Percentiles rank a stretch among this genome's conserved stretches.
phyloP scores from a whole-genome alignment of 1,140 invertebrate species.

The Drosophila neocordata region DNA sequence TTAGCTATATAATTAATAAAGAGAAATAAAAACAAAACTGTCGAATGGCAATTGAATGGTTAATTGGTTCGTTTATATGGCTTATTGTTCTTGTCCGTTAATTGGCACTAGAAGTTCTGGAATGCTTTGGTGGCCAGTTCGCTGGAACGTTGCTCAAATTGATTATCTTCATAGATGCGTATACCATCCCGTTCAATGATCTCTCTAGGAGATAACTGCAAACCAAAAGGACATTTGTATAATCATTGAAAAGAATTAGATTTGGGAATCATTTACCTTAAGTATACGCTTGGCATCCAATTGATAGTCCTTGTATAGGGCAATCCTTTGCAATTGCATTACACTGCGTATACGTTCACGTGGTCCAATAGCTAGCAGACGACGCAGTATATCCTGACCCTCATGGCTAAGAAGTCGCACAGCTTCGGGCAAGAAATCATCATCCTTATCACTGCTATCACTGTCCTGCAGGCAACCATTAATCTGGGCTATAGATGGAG shows the following conservation, averaged over 20 bases:
- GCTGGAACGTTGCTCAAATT: slow-evolving; percentile 25
- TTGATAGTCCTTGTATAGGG: slow-evolving; percentile 84
- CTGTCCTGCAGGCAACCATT: slow-evolving; percentile 51
- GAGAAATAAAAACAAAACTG: not conserved
- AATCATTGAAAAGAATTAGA: too few relatives aligned
- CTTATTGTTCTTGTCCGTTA: not conserved
- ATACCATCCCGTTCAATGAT: slow-evolving; percentile 59
- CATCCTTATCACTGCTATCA: slow-evolving; percentile 15
- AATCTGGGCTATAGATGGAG: slow-evolving; percentile 47
- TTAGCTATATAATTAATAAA: not conserved
- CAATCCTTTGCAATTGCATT: slow-evolving; percentile 83
- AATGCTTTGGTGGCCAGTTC: slow-evolving; percentile 54
- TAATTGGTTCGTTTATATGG: slow-evolving; percentile 26
- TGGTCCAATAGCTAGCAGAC: slow-evolving; percentile 83
- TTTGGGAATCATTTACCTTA: slow-evolving; percentile 31
- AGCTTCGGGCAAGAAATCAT: slow-evolving; percentile 57
- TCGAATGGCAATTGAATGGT: slow-evolving; percentile 2
- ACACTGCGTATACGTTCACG: slow-evolving; percentile 82
- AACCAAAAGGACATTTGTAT: not conserved
- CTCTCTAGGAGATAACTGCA: slow-evolving; percentile 47
- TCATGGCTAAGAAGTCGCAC: slow-evolving; percentile 64
- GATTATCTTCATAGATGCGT: slow-evolving; percentile 34
- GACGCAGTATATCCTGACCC: slow-evolving; percentile 81
- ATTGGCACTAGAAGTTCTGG: slow-evolving; percentile 49
- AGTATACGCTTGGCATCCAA: slow-evolving; percentile 55